These are phyloP conservation scores for Enteromius unitaeniatus DNA, from an alignment of 2,797 vertebrate species.

Conservation along the genomic window DNA sequence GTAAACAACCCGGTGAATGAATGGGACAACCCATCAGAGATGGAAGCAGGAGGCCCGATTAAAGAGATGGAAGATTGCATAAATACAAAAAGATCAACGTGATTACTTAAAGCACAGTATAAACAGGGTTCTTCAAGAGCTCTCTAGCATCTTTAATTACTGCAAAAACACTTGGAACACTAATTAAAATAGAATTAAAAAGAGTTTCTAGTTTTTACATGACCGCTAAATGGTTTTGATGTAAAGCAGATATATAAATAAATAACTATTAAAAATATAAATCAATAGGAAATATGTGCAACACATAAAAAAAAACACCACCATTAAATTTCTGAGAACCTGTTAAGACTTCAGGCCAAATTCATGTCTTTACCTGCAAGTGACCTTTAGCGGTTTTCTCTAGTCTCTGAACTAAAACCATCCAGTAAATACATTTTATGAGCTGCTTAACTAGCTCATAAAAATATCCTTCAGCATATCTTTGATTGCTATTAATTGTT, in stretches of 20 bases:
- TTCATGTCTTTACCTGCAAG: conserved; percentile 42
- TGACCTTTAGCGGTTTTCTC: conserved; percentile 52
- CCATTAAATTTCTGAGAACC: background rate
- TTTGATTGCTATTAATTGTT: conserved; percentile 51
- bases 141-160: conserved; percentile 64
- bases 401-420: conserved; percentile 61
- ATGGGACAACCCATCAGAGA: conserved; percentile 19
- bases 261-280: background rate
- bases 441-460: conserved; percentile 53
- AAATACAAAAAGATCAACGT: conserved; percentile 44
- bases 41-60: background rate
- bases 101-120: conserved; percentile 31
- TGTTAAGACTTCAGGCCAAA: background rate
- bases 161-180: conserved; percentile 50
- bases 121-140: conserved; percentile 15
- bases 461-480: conserved; percentile 66
- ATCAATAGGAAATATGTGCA: background rate
- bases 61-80: conserved; percentile 8
- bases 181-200: background rate
- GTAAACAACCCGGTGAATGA: conserved; percentile 59
- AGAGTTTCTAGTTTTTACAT: background rate
- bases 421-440: conserved; percentile 64
- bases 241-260: no score
- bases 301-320: background rate
- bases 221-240: background rate